Percentiles rank a stretch among this genome's conserved stretches.
Conservation (phyloP, 2,888 invertebrate species). For the Octonoba sinensis region DNA sequence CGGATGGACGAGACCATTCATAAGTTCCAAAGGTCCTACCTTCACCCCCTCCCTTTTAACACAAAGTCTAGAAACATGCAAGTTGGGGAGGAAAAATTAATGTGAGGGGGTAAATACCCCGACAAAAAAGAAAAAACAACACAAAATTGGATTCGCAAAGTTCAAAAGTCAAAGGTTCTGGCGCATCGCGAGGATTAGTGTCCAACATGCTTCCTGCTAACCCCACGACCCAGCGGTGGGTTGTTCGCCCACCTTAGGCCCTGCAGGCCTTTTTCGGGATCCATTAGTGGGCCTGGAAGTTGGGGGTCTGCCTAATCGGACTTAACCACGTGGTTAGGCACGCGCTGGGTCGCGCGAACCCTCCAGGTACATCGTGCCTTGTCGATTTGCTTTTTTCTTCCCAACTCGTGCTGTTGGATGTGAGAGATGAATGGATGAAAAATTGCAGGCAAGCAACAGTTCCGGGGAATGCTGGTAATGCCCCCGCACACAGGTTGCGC, state of each 20-base stretch:
- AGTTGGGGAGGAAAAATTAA: slow-evolving; percentile 32
- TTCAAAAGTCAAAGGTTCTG: slow-evolving; percentile 38
- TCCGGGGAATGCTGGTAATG: slow-evolving; percentile 11
- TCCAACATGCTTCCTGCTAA: slow-evolving; percentile 55
- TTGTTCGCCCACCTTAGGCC: slow-evolving; percentile 36
- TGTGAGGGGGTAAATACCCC: slow-evolving; percentile 31
- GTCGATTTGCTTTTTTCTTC: slow-evolving; percentile 47
- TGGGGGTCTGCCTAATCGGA: slow-evolving; percentile 52
- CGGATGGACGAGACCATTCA: slow-evolving; percentile 43
- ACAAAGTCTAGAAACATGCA: slow-evolving; percentile 41
- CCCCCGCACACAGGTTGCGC: neutral
- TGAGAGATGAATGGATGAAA: slow-evolving; percentile 47
- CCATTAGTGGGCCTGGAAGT: slow-evolving; percentile 54
- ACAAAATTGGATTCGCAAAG: slow-evolving; percentile 40
- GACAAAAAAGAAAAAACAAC: slow-evolving; percentile 8
- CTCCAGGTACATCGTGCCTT: slow-evolving; percentile 46
- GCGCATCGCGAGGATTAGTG: slow-evolving; percentile 42
- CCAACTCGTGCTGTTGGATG: slow-evolving; percentile 30
- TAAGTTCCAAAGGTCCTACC: slow-evolving; percentile 19
- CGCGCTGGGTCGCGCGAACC: slow-evolving; percentile 58
- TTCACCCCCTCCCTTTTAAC: slow-evolving; percentile 42
- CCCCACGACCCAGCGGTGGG: slow-evolving; percentile 37
- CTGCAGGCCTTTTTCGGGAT: slow-evolving; percentile 41
- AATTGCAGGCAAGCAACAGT: slow-evolving; percentile 28
- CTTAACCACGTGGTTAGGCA: slow-evolving; percentile 53